Evolutionary conservation across 2,113 vertebrate genomes (phyloP), one percentile per base, ranked within the genome.

Genomic region (Hepsetus odoe): DNA sequence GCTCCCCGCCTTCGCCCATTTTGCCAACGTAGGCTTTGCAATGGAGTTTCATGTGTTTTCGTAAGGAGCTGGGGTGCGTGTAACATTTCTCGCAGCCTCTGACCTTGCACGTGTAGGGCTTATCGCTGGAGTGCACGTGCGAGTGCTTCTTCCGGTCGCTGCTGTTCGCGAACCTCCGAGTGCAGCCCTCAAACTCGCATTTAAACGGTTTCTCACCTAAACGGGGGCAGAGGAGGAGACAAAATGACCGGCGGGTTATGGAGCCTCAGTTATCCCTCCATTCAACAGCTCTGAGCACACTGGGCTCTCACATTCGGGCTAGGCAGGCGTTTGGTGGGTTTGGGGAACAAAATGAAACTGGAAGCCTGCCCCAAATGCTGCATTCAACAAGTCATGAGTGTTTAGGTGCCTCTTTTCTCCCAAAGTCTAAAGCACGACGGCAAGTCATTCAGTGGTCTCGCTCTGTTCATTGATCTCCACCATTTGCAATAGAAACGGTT

Each of bases 191-290:
- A 82, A 92, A 94, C 83, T 93, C 92, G 35, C 91, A 92, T 85
- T 90, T 90, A 87, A 94, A 94, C 53, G 90, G 89, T 86, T 92
- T 93, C 86, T 93, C 81, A 90, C 92, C 93, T 93, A 89, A 88
- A 92, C 71, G 81, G 71, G 76, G 87, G 85, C 83, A 90, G 61
- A 90, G 51, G 89, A 82, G 70, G 77, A 53, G 68, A 78, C 85
- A 84, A 90, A 85, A 90, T 82, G 70, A 76, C 78, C 32, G 78
- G 76, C 82, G 78, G 59, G 88, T 90, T 88, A 92, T 62, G 32
- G 32, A 65, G 7, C 61, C 33, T 38, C 16, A 46, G 71, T 61
- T 71, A 76, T 59, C 69, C 73, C 55, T 77, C 40, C 56, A 56
- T 32, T 14, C 66, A 42, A 56, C 72, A 75, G 7, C 51, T 55